Base-by-base conservation (phyloP, 2,113 vertebrate species). In the Spea multiplicata region DNA sequence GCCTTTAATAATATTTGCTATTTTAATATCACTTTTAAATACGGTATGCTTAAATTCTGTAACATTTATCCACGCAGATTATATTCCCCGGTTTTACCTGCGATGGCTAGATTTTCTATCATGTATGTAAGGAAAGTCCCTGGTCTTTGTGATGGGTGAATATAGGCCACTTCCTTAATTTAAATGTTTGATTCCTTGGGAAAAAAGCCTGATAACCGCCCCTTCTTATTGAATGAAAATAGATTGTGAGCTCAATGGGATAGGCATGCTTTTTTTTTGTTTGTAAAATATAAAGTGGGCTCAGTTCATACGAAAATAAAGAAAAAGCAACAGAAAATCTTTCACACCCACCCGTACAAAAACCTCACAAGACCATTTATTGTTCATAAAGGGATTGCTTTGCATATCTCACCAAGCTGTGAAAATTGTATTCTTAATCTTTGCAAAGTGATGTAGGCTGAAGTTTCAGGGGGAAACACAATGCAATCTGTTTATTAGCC, bases 401-500 rank as follows among this genome's bases (percentile, higher is more conserved):
- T 86, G 83, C 84, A 87, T 86, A 85, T 80, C 78, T 89, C 81
- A 85, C 84, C 86, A 82, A 84, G 90, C 87, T 84, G 83, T 82
- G 84, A 88, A 91, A 84, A 91, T 91, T 86, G 88, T 89, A 91
- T 89, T 86, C 89, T 91, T 91, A 88, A 91, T 90, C 89, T 87
- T 90, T 85, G 73, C 86, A 88, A 90, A 81, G 91, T 83, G 86
- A 89, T 14, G 87, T 87, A 88, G 88, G 90, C 91, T 89, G 89
- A 89, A 92, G 91, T 90, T 92, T 91, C 91, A 90, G 82, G 91
- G 91, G 90, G 88, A 87, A 30, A 80, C 82, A 94, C 90, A 94
- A 93, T 90, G 78, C 87, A 81, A 90, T 85, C 91, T 92, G 91
- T 93, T 93, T 88, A 90, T 89, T 87, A 83, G 71, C 85, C 85